Percentiles rank a stretch among this genome's conserved stretches.
These are phyloP conservation scores for Urocolius indicus DNA, from an alignment of 2,113 vertebrate genomes.

Conservation along the genomic window DNA sequence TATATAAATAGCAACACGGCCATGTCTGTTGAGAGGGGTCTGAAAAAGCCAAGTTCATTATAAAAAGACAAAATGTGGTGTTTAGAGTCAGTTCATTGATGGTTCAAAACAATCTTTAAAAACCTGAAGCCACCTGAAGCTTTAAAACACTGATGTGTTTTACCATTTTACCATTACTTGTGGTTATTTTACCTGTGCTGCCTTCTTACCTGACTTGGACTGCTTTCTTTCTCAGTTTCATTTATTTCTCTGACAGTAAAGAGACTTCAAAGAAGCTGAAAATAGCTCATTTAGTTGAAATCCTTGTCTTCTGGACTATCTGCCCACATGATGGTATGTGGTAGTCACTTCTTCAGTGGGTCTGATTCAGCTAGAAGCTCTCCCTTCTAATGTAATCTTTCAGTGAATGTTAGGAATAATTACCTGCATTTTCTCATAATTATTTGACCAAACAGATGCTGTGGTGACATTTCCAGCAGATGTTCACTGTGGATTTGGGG, in stretches of 20 bases:
- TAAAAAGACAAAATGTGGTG: background rate
- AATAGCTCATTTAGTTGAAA: background rate
- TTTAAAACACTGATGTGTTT: background rate
- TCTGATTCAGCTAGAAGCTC: background rate
- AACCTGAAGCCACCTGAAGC: background rate
- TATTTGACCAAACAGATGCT: background rate
- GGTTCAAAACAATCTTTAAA: background rate
- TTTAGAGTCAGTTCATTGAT: background rate
- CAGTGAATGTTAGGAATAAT: background rate
- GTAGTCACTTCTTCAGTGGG: background rate
- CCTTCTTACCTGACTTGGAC: background rate
- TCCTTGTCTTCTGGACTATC: background rate
- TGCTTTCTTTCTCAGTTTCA: background rate
- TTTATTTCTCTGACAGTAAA: background rate
- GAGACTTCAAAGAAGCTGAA: background rate
- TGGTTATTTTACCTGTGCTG: background rate
- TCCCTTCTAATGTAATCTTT: background rate
- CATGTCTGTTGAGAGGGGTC: background rate
- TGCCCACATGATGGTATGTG: background rate
- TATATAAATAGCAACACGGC: background rate
- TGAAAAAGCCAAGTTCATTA: background rate
- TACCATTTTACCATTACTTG: background rate
- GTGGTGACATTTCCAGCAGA: background rate
- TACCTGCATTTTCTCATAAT: background rate
- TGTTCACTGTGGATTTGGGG: fast-evolving